A percentile compares a stretch with the other conserved stretches of the same genome.
phyloP scores from a whole-genome alignment of 2,797 vertebrate species.

The Thripadectes ignobilis region DNA sequence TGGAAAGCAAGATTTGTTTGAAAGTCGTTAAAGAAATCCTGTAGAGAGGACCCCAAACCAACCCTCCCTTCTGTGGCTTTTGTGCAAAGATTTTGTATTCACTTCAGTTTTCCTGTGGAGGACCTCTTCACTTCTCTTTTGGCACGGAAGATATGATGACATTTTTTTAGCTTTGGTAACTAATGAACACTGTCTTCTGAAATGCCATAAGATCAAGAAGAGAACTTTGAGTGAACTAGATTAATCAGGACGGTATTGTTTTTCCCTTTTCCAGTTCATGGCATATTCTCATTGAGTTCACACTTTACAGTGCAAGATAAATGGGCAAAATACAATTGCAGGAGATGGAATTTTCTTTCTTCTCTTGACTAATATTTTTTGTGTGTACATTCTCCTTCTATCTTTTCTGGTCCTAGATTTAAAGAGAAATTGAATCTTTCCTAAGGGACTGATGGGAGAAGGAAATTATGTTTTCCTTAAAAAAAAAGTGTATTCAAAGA shows the following conservation, averaged over 20 bases:
- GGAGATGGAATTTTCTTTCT: background rate
- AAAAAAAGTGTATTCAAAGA: background rate
- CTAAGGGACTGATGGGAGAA: background rate
- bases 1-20: background rate
- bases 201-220: constrained; percentile 49
- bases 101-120: background rate
- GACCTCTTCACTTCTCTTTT: background rate
- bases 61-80: background rate
- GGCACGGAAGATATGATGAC: background rate
- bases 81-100: background rate
- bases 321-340: constrained; percentile 17
- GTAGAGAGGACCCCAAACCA: background rate
- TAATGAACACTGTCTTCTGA: constrained; percentile 27
- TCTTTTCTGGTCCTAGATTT: background rate
- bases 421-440: background rate
- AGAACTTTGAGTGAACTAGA: constrained; percentile 15
- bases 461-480: background rate
- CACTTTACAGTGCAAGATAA: constrained; percentile 36
- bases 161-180: constrained; percentile 32
- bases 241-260: constrained; percentile 29
- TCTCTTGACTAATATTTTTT: background rate
- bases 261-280: constrained; percentile 50
- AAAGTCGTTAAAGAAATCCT: background rate
- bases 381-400: background rate
- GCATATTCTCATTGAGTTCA: constrained; percentile 43